Evolutionary conservation across 2,888 invertebrate species (phyloP).

Genomic region (Troides aeacus): DNA sequence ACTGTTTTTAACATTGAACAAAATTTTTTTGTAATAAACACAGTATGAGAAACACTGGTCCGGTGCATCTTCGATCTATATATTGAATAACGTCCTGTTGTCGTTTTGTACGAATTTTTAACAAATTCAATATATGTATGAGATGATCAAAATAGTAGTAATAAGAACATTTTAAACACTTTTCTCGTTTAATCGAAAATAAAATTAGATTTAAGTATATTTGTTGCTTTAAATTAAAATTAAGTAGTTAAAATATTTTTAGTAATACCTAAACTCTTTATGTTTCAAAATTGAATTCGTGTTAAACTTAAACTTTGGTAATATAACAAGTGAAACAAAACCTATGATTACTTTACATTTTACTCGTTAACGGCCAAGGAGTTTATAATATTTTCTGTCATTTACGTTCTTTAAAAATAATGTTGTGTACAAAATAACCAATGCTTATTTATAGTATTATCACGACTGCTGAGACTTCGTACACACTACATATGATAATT

Average conservation of each 20-base stretch:
- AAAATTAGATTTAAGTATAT: no score
- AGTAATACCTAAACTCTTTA: no score
- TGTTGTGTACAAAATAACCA: background rate
- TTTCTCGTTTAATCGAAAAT: no score
- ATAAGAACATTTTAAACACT: background rate
- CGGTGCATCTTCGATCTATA: conserved; percentile 1
- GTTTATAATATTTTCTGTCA: background rate
- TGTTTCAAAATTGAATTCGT: no score
- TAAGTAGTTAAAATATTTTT: no score
- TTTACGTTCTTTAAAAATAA: background rate
- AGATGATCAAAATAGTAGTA: background rate
- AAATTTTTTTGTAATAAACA: background rate
- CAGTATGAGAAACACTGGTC: conserved; percentile 7
- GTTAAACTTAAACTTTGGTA: no score
- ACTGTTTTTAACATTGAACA: no score
- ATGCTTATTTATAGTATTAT: background rate
- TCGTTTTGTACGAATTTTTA: background rate
- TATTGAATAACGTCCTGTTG: background rate
- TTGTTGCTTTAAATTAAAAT: no score
- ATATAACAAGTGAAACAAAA: no score
- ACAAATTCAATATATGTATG: background rate
- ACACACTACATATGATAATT: background rate
- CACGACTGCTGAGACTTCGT: background rate
- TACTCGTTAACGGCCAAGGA: background rate
- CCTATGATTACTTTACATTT: no score